Conservation (phyloP, 2,888 invertebrate genomes). For the Notocelia uddmanniana region DNA sequence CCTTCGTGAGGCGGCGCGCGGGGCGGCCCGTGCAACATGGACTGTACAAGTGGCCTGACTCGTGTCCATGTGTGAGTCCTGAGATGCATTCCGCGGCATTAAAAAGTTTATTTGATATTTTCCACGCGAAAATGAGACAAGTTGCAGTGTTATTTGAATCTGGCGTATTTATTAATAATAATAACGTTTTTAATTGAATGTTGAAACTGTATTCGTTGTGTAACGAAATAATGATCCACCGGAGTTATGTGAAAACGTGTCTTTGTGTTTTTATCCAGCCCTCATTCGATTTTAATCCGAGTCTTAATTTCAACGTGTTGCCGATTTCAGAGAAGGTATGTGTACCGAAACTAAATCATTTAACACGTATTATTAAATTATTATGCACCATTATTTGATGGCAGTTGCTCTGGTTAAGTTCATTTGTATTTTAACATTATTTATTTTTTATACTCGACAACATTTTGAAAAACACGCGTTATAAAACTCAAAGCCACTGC, state of each 20-base stretch:
- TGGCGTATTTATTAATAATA: not conserved
- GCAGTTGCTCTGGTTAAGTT: conserved; percentile 1
- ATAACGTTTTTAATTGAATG: too few relatives aligned
- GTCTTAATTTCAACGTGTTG: not conserved
- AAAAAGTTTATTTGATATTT: not conserved
- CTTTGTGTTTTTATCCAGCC: not conserved
- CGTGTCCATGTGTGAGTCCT: not conserved
- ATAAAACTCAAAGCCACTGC: too few relatives aligned
- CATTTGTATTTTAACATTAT: too few relatives aligned
- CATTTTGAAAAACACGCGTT: too few relatives aligned
- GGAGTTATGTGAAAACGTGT: not conserved
- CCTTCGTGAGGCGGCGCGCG: not conserved
- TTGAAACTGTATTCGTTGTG: not conserved
- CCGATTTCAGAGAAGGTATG: not conserved
- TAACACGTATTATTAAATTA: not conserved
- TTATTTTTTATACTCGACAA: too few relatives aligned
- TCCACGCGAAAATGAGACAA: not conserved
- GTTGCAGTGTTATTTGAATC: not conserved
- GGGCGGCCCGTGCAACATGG: too few relatives aligned
- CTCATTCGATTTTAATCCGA: not conserved
- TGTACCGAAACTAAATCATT: not conserved
- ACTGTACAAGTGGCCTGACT: not conserved
- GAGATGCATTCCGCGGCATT: not conserved
- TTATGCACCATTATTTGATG: not conserved
- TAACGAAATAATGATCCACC: not conserved